These are phyloP conservation scores for Crotalus viridis DNA, from an alignment of 2,113 vertebrate genomes.

Conservation along the genomic window DNA sequence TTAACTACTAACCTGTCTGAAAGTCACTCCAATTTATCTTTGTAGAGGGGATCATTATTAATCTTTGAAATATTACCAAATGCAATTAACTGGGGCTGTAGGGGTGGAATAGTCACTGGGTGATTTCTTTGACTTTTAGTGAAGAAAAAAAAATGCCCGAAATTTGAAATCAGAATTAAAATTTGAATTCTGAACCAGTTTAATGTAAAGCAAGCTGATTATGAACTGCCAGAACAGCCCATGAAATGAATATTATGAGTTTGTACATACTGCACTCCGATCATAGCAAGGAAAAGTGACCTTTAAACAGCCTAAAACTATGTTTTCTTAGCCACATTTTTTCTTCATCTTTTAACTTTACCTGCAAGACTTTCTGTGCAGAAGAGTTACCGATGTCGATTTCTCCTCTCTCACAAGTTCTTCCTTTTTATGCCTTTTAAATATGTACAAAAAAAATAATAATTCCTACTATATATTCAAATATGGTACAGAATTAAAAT, in stretches of 20 bases:
- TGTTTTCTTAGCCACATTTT: not conserved
- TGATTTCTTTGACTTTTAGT: not conserved
- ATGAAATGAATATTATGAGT: not conserved
- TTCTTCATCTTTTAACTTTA: not conserved
- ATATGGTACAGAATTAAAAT: not conserved
- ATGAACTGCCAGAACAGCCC: not conserved
- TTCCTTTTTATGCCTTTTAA: constrained; percentile 8
- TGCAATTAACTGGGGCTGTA: not conserved
- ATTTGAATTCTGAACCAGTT: not conserved
- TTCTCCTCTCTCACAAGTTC: not conserved
- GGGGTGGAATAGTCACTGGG: not conserved
- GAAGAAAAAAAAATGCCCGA: not conserved
- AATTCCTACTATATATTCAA: not conserved
- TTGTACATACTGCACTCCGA: not conserved
- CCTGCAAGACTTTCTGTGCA: not conserved
- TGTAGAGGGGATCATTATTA: not conserved
- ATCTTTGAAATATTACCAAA: not conserved
- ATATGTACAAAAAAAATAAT: not conserved
- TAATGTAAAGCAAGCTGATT: not conserved
- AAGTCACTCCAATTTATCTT: not conserved
- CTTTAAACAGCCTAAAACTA: not conserved
- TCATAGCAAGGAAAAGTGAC: not conserved
- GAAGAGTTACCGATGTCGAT: not conserved
- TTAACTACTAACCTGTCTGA: not conserved
- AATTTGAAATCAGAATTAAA: not conserved